Base-by-base conservation (phyloP, 2,888 invertebrate genomes). In the Cabera pusaria region DNA sequence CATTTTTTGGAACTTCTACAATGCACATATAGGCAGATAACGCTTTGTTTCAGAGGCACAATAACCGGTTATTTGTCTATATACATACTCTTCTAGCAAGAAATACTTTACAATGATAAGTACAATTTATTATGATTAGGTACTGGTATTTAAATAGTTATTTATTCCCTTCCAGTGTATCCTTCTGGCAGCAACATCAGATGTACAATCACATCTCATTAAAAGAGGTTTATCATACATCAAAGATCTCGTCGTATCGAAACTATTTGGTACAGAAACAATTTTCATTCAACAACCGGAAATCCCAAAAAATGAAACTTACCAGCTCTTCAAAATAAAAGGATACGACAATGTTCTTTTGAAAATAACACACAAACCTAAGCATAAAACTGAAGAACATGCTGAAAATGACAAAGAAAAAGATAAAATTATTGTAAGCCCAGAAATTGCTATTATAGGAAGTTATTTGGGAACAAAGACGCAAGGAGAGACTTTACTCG, bases 131-230 rank as follows among this genome's bases (percentile, higher is more conserved):
- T n/a, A n/a, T n/a, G n/a, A n/a, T n/a, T n/a, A n/a, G n/a, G n/a
- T n/a, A n/a, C n/a, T n/a, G n/a, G n/a, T n/a, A n/a, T 14, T 14
- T 14, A 14, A 14, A 4, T 14, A 4, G 2, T 14, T 14, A 14
- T 14, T 14, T 14, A 14, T 14, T 14, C 2, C 14, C n/a, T 70
- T 75, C 31, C 67, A 78, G 77, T 70, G 57, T 24, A 37, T 74
- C 22, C 28, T 74, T 10, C 32, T 75, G 34, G 52, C 49, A 24
- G 56, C 49, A 29, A 37, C 57, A 1, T 57, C 47, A n/a, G 12
- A 51, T 16, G 52, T 54, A 21, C 24, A 46, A 20, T 52, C 71
- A 28, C 42, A 19, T 6, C 56, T 59, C 2, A 25, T 52, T 0
- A 72, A 63, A 43, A 56, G 64, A 44, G 47, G 66, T 22, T 20